Base-by-base conservation (phyloP, 2,797 vertebrate genomes). In the Allenopithecus nigroviridis region DNA sequence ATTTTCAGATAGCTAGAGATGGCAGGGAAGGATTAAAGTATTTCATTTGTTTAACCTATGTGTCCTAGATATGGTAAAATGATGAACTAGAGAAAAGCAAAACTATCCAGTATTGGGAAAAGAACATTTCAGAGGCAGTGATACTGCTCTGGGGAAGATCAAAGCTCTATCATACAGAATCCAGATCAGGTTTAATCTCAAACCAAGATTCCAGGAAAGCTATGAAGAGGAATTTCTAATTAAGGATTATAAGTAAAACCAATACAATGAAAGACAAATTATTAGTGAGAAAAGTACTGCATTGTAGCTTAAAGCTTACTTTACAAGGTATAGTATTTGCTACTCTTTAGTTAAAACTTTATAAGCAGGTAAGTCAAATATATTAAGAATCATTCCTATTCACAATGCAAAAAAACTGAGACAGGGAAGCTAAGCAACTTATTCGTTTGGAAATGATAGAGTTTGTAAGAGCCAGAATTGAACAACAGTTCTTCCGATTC, bases 401-500 rank as follows among this genome's bases (percentile, higher is more conserved):
- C 72, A 78, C 36, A 78, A 93, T 70, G 50, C 72, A 94, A 93
- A 94, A 74, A 74, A 84, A 89, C 22, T 13, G 21, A 85, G 80
- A 91, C 13, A 90, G 14, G 41, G 5, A 95, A 88, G 33, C 57
- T 87, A 80, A 84, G 79, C 55, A 91, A 85, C 8, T 70, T 74
- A 93, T 8, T 48, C 55, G 46, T 81, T 94, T 92, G 93, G 86
- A 97, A 97, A 72, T 92, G 39, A 89, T 2, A 64, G 75, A 48
- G 9, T 55, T 76, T 80, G 3, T 72, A 80, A 92, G 46, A 94
- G 89, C 89, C 95, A 96, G 90, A 72, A 90, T 92, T 91, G 64
- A 90, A 84, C 53, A 94, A 81, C 57, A 95, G 89, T 57, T 93
- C 91, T 86, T 92, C 70, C 50, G 75, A 93, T 39, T 94, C 93